These are phyloP conservation scores for Oophaga sylvatica DNA, from an alignment of 2,797 vertebrate genomes.

Conservation along the genomic window DNA sequence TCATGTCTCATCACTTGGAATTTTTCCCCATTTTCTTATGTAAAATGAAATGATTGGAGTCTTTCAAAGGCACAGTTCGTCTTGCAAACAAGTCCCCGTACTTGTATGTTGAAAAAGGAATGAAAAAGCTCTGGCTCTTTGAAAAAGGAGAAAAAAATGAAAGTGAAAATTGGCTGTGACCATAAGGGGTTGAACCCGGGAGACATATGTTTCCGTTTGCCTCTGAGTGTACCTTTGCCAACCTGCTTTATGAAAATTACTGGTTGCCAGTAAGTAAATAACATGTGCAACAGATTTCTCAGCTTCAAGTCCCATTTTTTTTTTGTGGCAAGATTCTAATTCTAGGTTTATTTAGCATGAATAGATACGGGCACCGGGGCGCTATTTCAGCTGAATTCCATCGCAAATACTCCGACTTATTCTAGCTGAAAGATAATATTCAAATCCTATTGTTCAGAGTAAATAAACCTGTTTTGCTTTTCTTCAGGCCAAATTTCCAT, in stretches of 20 bases:
- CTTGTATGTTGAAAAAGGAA: no score
- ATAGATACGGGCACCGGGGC: neutral
- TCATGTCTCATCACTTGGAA: no score
- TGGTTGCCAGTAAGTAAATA: neutral
- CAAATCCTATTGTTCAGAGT: no score
- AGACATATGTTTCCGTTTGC: slow-evolving; percentile 47
- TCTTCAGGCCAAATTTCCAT: no score
- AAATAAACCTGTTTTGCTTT: no score
- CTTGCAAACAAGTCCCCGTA: no score
- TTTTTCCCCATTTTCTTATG: no score
- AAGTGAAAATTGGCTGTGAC: no score
- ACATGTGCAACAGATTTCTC: neutral
- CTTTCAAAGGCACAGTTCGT: neutral
- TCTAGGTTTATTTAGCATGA: neutral
- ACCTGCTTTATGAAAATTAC: neutral
- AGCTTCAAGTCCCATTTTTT: neutral
- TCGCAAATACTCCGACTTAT: neutral
- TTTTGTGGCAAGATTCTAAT: neutral
- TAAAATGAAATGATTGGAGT: slow-evolving; percentile 18
- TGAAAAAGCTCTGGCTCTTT: no score
- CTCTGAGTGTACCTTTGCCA: slow-evolving; percentile 54
- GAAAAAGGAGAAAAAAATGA: no score
- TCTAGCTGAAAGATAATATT: no score
- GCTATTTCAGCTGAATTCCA: neutral
- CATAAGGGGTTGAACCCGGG: slow-evolving; percentile 55